Conservation (phyloP, 2,888 invertebrate genomes). For the Melieria picta region DNA sequence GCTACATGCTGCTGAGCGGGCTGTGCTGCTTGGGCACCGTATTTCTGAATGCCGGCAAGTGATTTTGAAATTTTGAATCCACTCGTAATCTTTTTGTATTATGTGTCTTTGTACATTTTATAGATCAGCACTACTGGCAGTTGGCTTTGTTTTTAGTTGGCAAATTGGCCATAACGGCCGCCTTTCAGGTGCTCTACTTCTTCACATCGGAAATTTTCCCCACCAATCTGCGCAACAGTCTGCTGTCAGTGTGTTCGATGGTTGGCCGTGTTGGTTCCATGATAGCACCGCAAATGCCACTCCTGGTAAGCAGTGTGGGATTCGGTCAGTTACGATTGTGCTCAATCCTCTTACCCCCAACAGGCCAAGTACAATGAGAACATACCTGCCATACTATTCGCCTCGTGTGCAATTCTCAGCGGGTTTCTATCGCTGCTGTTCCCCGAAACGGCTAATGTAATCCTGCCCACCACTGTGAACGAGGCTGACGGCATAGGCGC, state of each 20-base stretch:
- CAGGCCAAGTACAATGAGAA: constrained; percentile 62
- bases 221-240: constrained; percentile 73
- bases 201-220: constrained; percentile 79
- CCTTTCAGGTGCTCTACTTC: constrained; percentile 75
- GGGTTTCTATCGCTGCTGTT: constrained; percentile 71
- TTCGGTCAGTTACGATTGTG: background rate
- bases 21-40: constrained; percentile 59
- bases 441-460: constrained; percentile 72
- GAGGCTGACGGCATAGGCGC: constrained; percentile 69
- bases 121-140: constrained; percentile 47
- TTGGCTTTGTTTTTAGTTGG: constrained; percentile 69
- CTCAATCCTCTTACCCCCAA: background rate
- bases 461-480: constrained; percentile 71
- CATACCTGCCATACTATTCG: constrained; percentile 71
- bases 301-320: constrained; percentile 62
- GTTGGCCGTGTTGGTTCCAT: constrained; percentile 76
- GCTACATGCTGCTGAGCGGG: constrained; percentile 72
- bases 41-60: constrained; percentile 48
- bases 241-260: constrained; percentile 76
- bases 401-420: constrained; percentile 69
- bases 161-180: constrained; percentile 73
- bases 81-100: background rate
- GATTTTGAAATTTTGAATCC: no score
- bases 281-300: constrained; percentile 76
- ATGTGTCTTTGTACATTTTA: background rate